Conservation (phyloP, 2,888 invertebrate species). For the Pterobdella sp. region DNA sequence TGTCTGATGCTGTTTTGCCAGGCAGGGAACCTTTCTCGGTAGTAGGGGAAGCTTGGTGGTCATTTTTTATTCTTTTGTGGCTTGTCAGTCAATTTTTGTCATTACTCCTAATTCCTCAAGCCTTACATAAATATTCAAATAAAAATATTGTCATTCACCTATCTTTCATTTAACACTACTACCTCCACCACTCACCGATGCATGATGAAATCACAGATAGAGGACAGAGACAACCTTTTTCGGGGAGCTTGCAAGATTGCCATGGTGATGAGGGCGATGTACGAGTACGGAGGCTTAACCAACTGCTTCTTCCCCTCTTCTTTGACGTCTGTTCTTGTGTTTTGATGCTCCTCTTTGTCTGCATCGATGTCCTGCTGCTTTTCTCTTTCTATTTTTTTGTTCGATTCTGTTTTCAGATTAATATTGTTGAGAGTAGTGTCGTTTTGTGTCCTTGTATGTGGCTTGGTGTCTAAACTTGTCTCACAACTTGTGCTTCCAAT, state of each 20-base stretch:
- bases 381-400: background rate
- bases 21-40: conserved; percentile 56
- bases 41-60: conserved; percentile 75
- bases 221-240: conserved; percentile 89
- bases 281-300: conserved; percentile 97
- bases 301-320: conserved; percentile 48
- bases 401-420: conserved; percentile 2
- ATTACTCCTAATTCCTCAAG: background rate
- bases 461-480: too few species aligned
- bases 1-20: conserved; percentile 87
- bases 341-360: background rate
- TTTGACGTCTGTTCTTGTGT: background rate
- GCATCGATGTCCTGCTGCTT: background rate
- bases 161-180: background rate
- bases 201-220: conserved; percentile 97
- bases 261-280: conserved; percentile 98
- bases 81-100: background rate
- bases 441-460: too few species aligned
- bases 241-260: conserved; percentile 78
- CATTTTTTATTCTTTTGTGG: background rate
- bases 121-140: background rate
- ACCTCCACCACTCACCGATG: conserved; percentile 50
- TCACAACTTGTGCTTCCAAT: too few species aligned
- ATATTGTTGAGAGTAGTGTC: too few species aligned
- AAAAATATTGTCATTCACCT: background rate